A percentile compares a stretch with the other conserved stretches of the same genome.
phyloP scores from a whole-genome alignment of 2,113 vertebrate genomes.

The Isichthys henryi region DNA sequence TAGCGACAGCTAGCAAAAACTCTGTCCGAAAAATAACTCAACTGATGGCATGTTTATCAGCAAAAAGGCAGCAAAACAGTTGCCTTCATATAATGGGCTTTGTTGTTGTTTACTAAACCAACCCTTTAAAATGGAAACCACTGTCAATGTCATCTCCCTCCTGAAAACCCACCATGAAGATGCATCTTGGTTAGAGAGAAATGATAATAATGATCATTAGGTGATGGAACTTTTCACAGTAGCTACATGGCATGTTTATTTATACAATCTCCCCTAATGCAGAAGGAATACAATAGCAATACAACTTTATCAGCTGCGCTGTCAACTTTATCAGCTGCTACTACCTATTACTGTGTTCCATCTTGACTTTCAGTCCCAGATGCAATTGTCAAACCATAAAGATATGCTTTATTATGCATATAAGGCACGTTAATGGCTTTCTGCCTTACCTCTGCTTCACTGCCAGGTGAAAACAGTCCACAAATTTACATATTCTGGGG shows the following conservation, averaged over 20 bases:
- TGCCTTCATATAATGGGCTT: neutral
- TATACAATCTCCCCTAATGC: neutral
- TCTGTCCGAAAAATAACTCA: neutral
- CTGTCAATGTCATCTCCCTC: neutral
- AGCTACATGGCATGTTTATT: neutral
- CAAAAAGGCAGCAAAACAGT: neutral
- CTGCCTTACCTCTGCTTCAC: neutral
- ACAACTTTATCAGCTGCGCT: neutral
- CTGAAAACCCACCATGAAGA: neutral
- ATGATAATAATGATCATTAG: neutral
- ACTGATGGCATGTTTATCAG: neutral
- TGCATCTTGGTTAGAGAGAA: neutral
- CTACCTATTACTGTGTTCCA: neutral
- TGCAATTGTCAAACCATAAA: neutral
- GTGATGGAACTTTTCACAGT: neutral
- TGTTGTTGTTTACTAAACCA: neutral
- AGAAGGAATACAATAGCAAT: neutral
- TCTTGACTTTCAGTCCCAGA: neutral
- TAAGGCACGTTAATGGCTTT: neutral
- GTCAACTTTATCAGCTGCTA: neutral
- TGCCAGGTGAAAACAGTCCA: neutral
- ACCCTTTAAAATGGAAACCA: neutral
- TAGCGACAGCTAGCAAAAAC: neutral
- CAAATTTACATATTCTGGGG: neutral
- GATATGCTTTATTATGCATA: neutral